A percentile compares a stretch with the other conserved stretches of the same genome.
Evolutionary conservation across 2,113 vertebrate species (phyloP).

Genomic region (Clinocottus analis): DNA sequence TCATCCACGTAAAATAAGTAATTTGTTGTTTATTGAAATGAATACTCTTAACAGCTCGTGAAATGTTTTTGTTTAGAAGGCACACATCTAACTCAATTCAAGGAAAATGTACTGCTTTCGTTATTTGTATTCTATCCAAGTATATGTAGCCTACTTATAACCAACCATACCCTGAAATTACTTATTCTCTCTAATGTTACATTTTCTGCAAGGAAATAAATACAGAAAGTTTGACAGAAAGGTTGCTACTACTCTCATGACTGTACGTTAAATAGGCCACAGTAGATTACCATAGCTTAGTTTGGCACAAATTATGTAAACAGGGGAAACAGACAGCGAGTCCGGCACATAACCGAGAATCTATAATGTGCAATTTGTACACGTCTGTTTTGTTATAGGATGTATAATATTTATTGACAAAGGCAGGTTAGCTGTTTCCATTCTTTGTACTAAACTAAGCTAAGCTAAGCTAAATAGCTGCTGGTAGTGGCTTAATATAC

Average conservation of each 20-base stretch:
- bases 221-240: not conserved
- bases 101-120: constrained; percentile 11
- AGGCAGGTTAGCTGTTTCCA: not conserved
- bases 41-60: constrained; percentile 32
- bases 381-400: not conserved
- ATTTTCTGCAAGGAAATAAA: constrained; percentile 5
- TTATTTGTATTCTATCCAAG: constrained; percentile 1
- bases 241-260: not conserved
- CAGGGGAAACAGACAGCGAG: not conserved
- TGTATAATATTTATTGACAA: not conserved
- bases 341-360: not conserved
- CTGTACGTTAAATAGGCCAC: not conserved
- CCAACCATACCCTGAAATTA: constrained; percentile 9
- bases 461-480: not conserved
- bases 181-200: not conserved
- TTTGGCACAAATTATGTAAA: not conserved
- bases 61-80: constrained; percentile 37
- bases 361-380: not conserved
- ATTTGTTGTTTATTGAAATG: not conserved
- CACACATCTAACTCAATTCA: constrained; percentile 21
- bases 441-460: not conserved
- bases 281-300: not conserved
- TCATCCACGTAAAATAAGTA: constrained; percentile 15
- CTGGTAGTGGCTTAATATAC: not conserved
- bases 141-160: constrained; percentile 5